A percentile compares a stretch with the other conserved stretches of the same genome.
These are phyloP conservation scores for Clarias laeviceps DNA, from an alignment of 2,797 vertebrate genomes.

Conservation along the genomic window DNA sequence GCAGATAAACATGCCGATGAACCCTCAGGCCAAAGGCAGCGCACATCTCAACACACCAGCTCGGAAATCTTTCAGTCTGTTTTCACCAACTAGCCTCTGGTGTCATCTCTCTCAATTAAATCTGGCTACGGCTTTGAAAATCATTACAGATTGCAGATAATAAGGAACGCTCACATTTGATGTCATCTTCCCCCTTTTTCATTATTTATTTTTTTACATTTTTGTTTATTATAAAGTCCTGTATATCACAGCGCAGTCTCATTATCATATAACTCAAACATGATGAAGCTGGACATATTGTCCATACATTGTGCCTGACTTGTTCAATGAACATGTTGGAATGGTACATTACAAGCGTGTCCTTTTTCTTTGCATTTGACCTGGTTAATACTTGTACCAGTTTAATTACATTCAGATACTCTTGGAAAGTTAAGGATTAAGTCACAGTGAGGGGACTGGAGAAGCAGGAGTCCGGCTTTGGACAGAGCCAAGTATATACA, in stretches of 20 bases:
- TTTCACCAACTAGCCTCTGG: conserved; percentile 19
- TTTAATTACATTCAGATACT: background rate
- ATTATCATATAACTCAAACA: background rate
- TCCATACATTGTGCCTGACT: background rate
- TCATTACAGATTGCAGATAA: conserved; percentile 7
- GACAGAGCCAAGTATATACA: background rate
- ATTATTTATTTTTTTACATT: background rate
- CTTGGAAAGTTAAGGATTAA: background rate
- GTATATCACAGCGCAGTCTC: background rate
- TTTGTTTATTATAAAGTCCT: background rate
- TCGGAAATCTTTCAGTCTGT: background rate
- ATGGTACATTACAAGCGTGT: background rate
- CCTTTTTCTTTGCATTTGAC: background rate
- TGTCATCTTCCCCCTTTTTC: background rate
- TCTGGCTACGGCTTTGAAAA: conserved; percentile 4
- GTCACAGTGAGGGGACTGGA: background rate
- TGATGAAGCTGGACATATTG: background rate
- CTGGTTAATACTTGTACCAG: background rate
- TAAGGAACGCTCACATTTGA: background rate
- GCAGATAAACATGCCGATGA: conserved; percentile 47
- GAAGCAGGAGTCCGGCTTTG: background rate
- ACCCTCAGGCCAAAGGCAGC: conserved; percentile 28
- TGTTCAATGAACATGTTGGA: background rate
- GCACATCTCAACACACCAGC: background rate
- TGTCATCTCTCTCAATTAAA: conserved; percentile 3